Base-by-base conservation (phyloP, 2,888 invertebrate species). In the Tipula unca region DNA sequence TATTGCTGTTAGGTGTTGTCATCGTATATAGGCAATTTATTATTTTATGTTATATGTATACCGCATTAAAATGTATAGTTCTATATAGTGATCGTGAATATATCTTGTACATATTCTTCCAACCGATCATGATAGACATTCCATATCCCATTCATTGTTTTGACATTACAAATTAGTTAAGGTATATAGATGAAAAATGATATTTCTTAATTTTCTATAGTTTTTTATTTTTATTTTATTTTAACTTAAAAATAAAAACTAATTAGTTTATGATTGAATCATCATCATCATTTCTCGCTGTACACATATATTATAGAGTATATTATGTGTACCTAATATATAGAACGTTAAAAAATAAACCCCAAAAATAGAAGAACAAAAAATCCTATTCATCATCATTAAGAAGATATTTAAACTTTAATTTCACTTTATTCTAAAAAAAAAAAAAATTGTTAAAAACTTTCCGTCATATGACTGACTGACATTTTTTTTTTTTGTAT, bases 311-410 rank as follows among this genome's bases (percentile, higher is more conserved):
- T 54, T n/a, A n/a, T n/a, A n/a, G n/a, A n/a, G n/a, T n/a, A n/a
- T n/a, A n/a, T 1, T 54, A 54, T 17, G 48, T 54, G 39, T 39
- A 39, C 8, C 39, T 39, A 39, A 10, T 54, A 17, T 48, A 17
- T 48, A 69, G 69, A n/a, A 69, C 32, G 69, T 69, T 69, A 20
- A 17, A 69, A 25, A 32, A 32, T 32, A 25, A 48, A 69, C 69
- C 69, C 69, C 10, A 69, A 25, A 69, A 69, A 42, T n/a, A 42
- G 42, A 5, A 36, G 36, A 36, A 42, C 42, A 42, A 69, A 69
- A 69, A 69, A 69, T 69, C 69, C 69, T 25, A 69, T 69, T 69
- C 69, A 69, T 69, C 69, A 69, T 69, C 69, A 69, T 69, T 69
- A 69, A 69, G 69, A 69, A 69, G 25, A 69, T 69, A 69, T 69